Conservation (phyloP, 2,888 invertebrate species). For the Bedellia somnulentella region DNA sequence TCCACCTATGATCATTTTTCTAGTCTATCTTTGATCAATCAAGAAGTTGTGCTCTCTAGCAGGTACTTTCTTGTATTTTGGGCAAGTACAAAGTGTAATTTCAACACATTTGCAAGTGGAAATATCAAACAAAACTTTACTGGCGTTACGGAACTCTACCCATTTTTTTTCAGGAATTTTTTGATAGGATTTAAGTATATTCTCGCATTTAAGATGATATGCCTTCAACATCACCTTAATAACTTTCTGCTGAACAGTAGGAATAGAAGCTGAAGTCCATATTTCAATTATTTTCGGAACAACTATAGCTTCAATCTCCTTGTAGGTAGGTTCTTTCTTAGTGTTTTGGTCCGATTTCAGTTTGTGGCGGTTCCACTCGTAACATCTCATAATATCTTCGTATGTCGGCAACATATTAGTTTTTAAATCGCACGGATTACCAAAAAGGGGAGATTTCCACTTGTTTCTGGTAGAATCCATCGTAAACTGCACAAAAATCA, state of each 20-base stretch:
- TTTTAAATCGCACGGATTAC: too few relatives aligned
- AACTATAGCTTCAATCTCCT: slow-evolving; percentile 6
- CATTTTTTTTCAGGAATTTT: slow-evolving; percentile 6
- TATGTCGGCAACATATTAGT: too few relatives aligned
- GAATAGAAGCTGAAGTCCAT: slow-evolving; percentile 6
- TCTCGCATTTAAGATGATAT: slow-evolving; percentile 8
- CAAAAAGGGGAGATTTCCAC: too few relatives aligned
- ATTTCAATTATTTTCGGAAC: slow-evolving; percentile 4
- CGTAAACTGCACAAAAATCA: too few relatives aligned
- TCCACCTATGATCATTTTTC: slow-evolving; percentile 7
- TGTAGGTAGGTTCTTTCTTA: slow-evolving; percentile 7
- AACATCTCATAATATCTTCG: too few relatives aligned
- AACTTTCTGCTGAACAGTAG: slow-evolving; percentile 4
- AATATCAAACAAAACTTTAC: slow-evolving; percentile 7
- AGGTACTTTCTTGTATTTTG: slow-evolving; percentile 6
- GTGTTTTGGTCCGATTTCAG: slow-evolving; percentile 3
- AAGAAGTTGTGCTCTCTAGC: slow-evolving; percentile 6
- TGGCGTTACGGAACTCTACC: slow-evolving; percentile 6
- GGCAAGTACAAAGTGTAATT: slow-evolving; percentile 5
- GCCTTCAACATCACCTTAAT: slow-evolving; percentile 6
- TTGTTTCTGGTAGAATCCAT: too few relatives aligned
- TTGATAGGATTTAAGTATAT: slow-evolving; percentile 7
- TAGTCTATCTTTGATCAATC: slow-evolving; percentile 6
- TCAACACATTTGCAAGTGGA: slow-evolving; percentile 8
- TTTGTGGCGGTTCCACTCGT: too few relatives aligned